Evolutionary conservation across 2,888 invertebrate genomes (phyloP).

Genomic region (Andrena bucephala): DNA sequence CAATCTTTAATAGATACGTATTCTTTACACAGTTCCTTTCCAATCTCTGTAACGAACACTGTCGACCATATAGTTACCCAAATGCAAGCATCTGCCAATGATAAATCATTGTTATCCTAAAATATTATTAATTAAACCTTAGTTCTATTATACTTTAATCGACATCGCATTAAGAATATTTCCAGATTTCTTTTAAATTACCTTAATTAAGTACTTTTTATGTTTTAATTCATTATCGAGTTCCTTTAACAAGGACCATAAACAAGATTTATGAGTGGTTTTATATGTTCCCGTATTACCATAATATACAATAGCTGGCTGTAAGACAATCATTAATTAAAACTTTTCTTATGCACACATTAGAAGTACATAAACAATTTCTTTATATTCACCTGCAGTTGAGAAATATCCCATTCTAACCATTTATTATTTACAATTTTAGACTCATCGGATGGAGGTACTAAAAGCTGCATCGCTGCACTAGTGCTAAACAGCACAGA

Average conservation of each 20-base stretch:
- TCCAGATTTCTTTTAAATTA: slow-evolving; percentile 28
- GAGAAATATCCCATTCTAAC: slow-evolving; percentile 85
- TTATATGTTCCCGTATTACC: slow-evolving; percentile 86
- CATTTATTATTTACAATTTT: slow-evolving; percentile 80
- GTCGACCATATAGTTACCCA: slow-evolving; percentile 91
- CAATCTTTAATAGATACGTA: slow-evolving; percentile 87
- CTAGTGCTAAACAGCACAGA: slow-evolving; percentile 90
- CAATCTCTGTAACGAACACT: slow-evolving; percentile 87
- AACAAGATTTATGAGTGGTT: slow-evolving; percentile 87
- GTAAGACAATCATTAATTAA: slow-evolving; percentile 47
- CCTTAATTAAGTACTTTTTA: slow-evolving; percentile 88
- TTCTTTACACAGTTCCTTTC: slow-evolving; percentile 86
- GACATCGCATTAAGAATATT: not conserved
- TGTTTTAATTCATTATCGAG: slow-evolving; percentile 86
- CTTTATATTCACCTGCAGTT: slow-evolving; percentile 81
- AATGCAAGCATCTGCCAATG: slow-evolving; percentile 90
- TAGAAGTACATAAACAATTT: not conserved
- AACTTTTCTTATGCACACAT: not conserved
- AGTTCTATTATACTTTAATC: slow-evolving; percentile 19
- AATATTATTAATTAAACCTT: slow-evolving; percentile 72
- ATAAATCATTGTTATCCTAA: slow-evolving; percentile 86
- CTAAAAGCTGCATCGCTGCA: slow-evolving; percentile 89
- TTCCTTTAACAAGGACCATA: slow-evolving; percentile 87
- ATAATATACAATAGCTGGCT: slow-evolving; percentile 87
- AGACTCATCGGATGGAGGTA: slow-evolving; percentile 85